Evolutionary conservation across 2,113 vertebrate species (phyloP).

Genomic region (Thamnophis sirtalis): DNA sequence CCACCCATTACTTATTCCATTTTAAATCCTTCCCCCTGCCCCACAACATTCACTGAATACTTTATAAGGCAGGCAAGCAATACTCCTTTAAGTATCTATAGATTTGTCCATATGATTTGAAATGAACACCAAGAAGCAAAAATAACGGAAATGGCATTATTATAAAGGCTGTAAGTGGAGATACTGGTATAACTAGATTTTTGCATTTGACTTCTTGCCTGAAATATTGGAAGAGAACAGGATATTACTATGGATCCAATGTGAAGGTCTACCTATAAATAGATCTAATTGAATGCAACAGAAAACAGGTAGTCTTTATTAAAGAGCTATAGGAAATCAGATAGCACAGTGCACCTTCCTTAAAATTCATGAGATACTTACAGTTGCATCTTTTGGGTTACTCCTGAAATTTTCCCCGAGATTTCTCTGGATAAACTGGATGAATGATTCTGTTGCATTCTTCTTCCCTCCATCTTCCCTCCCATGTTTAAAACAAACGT

Average conservation of each 20-base stretch:
- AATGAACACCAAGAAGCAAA: constrained; percentile 2
- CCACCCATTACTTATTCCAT: constrained; percentile 31
- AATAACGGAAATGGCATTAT: not conserved
- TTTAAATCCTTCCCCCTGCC: constrained; percentile 20
- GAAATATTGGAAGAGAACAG: not conserved
- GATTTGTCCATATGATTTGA: constrained; percentile 8
- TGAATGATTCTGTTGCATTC: not conserved
- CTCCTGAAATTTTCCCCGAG: not conserved
- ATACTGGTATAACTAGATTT: not conserved
- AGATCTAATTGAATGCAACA: not conserved
- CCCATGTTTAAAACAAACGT: not conserved
- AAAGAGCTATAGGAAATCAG: not conserved
- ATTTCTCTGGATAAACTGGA: not conserved
- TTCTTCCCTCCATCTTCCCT: not conserved
- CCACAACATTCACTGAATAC: not conserved
- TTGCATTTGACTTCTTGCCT: not conserved
- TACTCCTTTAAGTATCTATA: constrained; percentile 14
- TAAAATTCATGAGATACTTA: not conserved
- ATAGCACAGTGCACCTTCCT: not conserved
- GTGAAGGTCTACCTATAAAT: not conserved
- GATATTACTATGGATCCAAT: not conserved
- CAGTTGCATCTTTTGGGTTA: not conserved
- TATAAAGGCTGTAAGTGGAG: not conserved
- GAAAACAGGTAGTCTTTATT: not conserved
- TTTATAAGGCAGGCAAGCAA: not conserved